These are phyloP conservation scores for Agrotis puta DNA, from an alignment of 2,888 invertebrate species.

Conservation along the genomic window DNA sequence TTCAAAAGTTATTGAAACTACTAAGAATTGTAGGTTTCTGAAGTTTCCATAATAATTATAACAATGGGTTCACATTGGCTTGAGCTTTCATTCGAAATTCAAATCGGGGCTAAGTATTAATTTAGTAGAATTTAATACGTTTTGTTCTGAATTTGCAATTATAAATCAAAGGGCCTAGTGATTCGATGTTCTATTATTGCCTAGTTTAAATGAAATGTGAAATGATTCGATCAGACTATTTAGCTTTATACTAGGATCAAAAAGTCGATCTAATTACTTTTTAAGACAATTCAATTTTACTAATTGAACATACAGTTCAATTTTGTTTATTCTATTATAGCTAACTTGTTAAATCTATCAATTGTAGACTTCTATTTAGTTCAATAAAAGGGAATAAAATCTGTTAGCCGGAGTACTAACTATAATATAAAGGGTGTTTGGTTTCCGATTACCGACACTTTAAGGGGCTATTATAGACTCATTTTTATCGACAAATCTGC, in stretches of 20 bases:
- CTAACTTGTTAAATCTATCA: no score
- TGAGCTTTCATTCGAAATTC: constrained; percentile 67
- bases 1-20: constrained; percentile 32
- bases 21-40: constrained; percentile 12
- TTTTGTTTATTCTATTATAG: no score
- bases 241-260: not conserved
- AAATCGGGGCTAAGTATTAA: constrained; percentile 63
- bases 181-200: not conserved
- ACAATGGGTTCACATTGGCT: constrained; percentile 42
- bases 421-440: no score
- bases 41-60: constrained; percentile 29
- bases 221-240: not conserved
- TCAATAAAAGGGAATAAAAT: no score
- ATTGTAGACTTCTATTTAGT: no score
- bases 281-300: not conserved
- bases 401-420: no score
- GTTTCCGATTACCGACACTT: no score
- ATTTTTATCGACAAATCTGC: no score
- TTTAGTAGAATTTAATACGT: constrained; percentile 58
- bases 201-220: not conserved
- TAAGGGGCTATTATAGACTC: no score
- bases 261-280: not conserved
- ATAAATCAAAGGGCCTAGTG: not conserved
- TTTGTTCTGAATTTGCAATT: constrained; percentile 7
- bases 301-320: no score